These are phyloP conservation scores for Silurus asotus DNA, from an alignment of 2,113 vertebrate genomes.

Conservation along the genomic window DNA sequence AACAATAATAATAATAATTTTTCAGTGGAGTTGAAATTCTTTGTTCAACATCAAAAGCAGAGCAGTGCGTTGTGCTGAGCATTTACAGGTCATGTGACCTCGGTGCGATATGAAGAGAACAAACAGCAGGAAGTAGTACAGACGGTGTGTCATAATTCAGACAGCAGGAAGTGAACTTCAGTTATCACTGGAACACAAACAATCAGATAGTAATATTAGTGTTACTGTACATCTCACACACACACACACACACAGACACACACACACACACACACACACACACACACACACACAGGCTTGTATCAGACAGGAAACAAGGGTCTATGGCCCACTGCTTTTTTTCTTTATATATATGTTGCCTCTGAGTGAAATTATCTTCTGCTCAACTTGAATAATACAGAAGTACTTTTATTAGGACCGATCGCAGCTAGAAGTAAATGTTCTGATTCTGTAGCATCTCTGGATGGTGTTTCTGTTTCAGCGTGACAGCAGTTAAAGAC, in stretches of 20 bases:
- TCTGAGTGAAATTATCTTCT: no score
- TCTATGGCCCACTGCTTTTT: no score
- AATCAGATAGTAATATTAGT: background rate
- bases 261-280: background rate
- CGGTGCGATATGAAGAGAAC: background rate
- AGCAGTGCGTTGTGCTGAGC: background rate
- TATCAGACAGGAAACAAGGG: no score
- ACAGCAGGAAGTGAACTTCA: background rate
- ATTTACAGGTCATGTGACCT: background rate
- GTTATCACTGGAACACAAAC: slow-evolving; percentile 15
- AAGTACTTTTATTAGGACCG: no score
- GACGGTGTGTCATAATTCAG: background rate
- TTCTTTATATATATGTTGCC: no score
- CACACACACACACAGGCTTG: no score
- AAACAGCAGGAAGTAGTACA: background rate
- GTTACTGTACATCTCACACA: slow-evolving; percentile 1
- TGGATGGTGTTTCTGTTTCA: no score
- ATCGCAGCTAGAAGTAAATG: no score
- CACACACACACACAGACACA: slow-evolving; percentile 13
- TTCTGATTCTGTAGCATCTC: no score
- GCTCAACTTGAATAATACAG: no score
- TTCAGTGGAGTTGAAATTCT: background rate
- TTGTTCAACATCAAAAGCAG: background rate
- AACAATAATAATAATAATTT: background rate
- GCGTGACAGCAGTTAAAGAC: no score